Conservation (phyloP, 2,113 vertebrate species). For the Epinephelus fuscoguttatus region DNA sequence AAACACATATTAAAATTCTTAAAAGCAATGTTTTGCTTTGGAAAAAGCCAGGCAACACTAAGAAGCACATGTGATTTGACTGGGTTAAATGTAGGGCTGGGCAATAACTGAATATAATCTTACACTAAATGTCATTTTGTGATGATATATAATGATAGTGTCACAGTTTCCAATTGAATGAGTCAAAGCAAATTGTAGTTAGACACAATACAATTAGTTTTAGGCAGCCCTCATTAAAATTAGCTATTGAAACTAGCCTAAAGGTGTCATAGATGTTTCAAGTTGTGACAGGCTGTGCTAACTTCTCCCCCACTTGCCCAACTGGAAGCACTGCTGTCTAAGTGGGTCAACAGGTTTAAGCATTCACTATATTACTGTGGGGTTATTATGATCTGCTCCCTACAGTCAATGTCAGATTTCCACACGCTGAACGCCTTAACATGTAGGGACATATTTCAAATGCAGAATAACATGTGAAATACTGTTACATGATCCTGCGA, state of each 20-base stretch:
- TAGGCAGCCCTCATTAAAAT: neutral
- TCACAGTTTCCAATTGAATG: neutral
- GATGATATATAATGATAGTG: too few species aligned
- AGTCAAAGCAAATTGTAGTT: neutral
- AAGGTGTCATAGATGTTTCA: neutral
- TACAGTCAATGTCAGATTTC: neutral
- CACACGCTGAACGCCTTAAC: neutral
- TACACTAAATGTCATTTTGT: too few species aligned
- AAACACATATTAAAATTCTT: neutral
- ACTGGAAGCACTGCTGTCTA: neutral
- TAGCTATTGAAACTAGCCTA: too few species aligned
- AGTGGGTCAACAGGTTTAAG: neutral
- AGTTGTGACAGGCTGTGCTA: neutral
- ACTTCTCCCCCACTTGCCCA: neutral
- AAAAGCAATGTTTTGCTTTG: neutral
- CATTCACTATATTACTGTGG: too few species aligned
- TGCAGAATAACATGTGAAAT: neutral
- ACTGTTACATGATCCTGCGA: too few species aligned
- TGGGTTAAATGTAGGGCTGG: neutral
- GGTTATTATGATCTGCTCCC: neutral
- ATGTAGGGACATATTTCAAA: neutral
- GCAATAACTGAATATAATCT: neutral
- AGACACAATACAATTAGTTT: too few species aligned
- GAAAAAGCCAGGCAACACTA: neutral
- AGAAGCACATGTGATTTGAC: neutral